Conservation (phyloP, 2,113 vertebrate species). For the Ibidorhyncha struthersii region DNA sequence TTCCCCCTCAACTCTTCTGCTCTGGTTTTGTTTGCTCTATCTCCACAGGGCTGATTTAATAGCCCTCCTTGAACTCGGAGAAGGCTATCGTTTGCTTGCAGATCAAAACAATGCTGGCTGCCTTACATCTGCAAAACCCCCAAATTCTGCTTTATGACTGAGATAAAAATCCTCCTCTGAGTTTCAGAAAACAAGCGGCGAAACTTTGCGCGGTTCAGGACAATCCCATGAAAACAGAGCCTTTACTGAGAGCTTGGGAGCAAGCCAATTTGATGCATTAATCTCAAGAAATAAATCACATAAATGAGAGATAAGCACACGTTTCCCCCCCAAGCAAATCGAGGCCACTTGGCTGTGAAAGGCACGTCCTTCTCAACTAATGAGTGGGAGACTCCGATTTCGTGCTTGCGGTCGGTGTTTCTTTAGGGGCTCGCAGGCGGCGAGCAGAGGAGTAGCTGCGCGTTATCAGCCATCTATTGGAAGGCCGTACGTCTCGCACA, state of each 20-base stretch:
- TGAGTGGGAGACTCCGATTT: slow-evolving; percentile 47
- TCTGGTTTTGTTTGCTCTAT: slow-evolving; percentile 44
- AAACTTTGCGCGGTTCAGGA: neutral
- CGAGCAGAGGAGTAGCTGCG: slow-evolving; percentile 38
- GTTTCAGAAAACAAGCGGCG: neutral
- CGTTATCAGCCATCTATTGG: slow-evolving; percentile 24
- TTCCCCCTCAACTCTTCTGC: neutral
- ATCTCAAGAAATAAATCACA: slow-evolving; percentile 55
- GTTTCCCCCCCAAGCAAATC: neutral
- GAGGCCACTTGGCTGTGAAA: slow-evolving; percentile 68
- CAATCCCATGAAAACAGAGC: neutral
- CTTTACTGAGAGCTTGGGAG: neutral
- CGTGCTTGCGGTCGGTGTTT: neutral
- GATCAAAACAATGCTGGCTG: slow-evolving; percentile 33
- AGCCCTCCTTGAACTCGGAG: slow-evolving; percentile 12
- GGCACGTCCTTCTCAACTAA: slow-evolving; percentile 13
- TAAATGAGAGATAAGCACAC: slow-evolving; percentile 42
- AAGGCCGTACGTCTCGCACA: neutral
- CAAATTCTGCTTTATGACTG: neutral
- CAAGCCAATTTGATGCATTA: slow-evolving; percentile 42
- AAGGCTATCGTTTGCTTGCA: slow-evolving; percentile 1
- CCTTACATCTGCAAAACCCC: neutral
- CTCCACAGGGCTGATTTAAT: slow-evolving; percentile 34
- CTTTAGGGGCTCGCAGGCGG: slow-evolving; percentile 14
- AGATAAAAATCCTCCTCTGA: slow-evolving; percentile 32